Conservation (phyloP, 2,888 invertebrate species). For the Leptinotarsa juncta region DNA sequence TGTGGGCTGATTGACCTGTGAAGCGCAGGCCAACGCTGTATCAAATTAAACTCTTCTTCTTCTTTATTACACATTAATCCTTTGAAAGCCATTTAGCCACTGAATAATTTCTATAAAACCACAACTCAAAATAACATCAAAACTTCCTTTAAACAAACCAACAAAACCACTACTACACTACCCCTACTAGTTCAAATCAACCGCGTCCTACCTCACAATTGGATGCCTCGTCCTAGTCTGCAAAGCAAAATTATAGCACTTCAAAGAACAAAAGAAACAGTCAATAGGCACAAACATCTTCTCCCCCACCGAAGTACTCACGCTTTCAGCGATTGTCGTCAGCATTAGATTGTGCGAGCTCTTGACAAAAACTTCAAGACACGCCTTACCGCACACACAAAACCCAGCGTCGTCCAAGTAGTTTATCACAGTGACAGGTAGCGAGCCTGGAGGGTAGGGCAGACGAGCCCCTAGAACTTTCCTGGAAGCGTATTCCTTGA, state of each 20-base stretch:
- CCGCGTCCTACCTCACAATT: conserved; percentile 67
- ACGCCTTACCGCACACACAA: conserved; percentile 72
- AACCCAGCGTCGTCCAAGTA: conserved; percentile 73
- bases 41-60: too few relatives aligned
- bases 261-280: conserved; percentile 73
- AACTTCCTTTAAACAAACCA: not conserved
- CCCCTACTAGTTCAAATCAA: conserved; percentile 61
- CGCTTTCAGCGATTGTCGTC: conserved; percentile 65
- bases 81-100: too few relatives aligned
- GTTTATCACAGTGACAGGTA: conserved; percentile 72
- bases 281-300: conserved; percentile 68
- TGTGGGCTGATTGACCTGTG: too few relatives aligned
- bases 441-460: conserved; percentile 69
- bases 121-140: not conserved
- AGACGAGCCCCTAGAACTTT: conserved; percentile 68
- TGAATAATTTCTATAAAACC: too few relatives aligned
- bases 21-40: too few relatives aligned
- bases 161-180: not conserved
- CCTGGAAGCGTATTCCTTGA: conserved; percentile 71
- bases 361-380: conserved; percentile 58
- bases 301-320: conserved; percentile 61
- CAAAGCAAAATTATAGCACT: conserved; percentile 63
- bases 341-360: conserved; percentile 63
- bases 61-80: too few relatives aligned
- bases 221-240: conserved; percentile 60